phyloP scores from a whole-genome alignment of 2,888 invertebrate species.

The Conops quadrifasciatus region DNA sequence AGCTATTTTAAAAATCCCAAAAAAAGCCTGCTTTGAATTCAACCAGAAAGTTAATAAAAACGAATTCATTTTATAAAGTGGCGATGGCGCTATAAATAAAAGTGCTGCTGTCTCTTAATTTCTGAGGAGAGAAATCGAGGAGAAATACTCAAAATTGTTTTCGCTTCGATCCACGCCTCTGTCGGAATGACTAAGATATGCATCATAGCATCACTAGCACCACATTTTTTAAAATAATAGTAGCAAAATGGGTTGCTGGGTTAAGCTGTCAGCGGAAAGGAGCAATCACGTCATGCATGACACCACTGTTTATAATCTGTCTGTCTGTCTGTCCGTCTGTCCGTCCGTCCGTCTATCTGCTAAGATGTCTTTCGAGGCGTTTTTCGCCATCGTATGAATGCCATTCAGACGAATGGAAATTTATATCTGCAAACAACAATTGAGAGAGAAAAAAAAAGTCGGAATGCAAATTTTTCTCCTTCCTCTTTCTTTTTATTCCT shows the following conservation, averaged over 20 bases:
- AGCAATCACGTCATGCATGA: background rate
- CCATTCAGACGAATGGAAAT: conserved; percentile 38
- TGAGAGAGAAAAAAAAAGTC: no score
- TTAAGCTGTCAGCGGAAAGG: conserved; percentile 22
- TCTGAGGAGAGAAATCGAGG: no score
- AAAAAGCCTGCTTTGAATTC: no score
- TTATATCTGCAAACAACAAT: conserved; percentile 24
- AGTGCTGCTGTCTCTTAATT: no score
- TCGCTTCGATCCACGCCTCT: no score
- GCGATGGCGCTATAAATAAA: no score
- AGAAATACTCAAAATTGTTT: no score
- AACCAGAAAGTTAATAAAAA: no score
- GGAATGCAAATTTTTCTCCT: conserved; percentile 1
- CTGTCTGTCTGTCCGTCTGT: no score
- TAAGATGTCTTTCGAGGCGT: conserved; percentile 31
- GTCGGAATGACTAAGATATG: conserved; percentile 7
- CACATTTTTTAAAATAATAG: conserved; percentile 20
- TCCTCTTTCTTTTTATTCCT: background rate
- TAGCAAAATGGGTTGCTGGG: conserved; percentile 39
- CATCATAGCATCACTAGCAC: conserved; percentile 16
- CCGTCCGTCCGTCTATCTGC: conserved; percentile 9
- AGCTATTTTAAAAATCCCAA: no score
- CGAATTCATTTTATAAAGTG: no score
- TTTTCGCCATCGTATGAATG: conserved; percentile 34
- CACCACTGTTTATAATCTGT: background rate